Conservation (phyloP, 2,888 invertebrate species). For the Anarsia innoxiella region DNA sequence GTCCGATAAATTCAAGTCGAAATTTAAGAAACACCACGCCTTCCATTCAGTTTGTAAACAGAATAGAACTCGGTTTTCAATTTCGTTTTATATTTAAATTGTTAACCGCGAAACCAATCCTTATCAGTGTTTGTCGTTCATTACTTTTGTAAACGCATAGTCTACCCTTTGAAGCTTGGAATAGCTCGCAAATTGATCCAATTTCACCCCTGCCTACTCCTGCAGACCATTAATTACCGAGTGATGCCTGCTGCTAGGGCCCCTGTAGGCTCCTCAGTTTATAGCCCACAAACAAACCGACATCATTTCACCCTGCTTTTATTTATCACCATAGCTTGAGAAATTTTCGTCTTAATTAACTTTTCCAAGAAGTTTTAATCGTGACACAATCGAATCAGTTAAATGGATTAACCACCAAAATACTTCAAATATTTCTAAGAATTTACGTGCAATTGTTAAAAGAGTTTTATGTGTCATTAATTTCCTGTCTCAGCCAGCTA, state of each 20-base stretch:
- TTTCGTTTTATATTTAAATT: slow-evolving; percentile 9
- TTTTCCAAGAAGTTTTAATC: slow-evolving; percentile 34
- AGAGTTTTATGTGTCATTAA: too few relatives aligned
- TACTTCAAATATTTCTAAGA: neutral
- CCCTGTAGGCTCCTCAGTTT: slow-evolving; percentile 51
- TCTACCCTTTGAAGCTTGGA: slow-evolving; percentile 44
- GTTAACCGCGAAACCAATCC: slow-evolving; percentile 8
- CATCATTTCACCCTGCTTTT: slow-evolving; percentile 54
- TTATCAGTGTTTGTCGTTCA: slow-evolving; percentile 44
- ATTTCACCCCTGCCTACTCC: slow-evolving; percentile 58
- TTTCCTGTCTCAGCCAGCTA: too few relatives aligned
- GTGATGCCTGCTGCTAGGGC: slow-evolving; percentile 40
- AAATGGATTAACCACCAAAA: neutral
- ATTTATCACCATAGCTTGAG: slow-evolving; percentile 50
- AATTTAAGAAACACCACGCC: slow-evolving; percentile 42
- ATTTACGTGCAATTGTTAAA: too few relatives aligned
- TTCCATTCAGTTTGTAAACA: slow-evolving; percentile 12
- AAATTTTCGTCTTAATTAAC: slow-evolving; percentile 52
- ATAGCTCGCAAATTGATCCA: slow-evolving; percentile 65
- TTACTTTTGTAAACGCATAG: slow-evolving; percentile 33
- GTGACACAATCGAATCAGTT: slow-evolving; percentile 1
- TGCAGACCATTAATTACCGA: slow-evolving; percentile 66
- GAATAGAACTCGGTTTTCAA: too few relatives aligned
- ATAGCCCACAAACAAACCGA: slow-evolving; percentile 69
- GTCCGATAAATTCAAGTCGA: slow-evolving; percentile 44